phyloP scores from a whole-genome alignment of 2,797 vertebrate genomes.

The Sebastes umbrosus region DNA sequence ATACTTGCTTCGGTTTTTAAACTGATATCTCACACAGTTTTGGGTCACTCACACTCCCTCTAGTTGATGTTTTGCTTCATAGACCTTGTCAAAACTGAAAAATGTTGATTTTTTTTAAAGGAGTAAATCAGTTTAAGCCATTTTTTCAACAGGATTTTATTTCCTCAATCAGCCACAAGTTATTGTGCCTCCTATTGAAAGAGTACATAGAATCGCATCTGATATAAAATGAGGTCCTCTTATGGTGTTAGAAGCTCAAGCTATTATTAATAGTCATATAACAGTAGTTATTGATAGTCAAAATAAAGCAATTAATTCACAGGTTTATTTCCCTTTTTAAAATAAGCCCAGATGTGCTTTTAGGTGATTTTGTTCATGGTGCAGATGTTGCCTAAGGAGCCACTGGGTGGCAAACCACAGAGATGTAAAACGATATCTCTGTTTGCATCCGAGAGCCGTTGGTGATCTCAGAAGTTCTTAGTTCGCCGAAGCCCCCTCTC shows the following conservation, averaged over 20 bases:
- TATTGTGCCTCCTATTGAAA: neutral
- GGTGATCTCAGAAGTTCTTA: slow-evolving; percentile 7
- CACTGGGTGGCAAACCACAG: slow-evolving; percentile 16
- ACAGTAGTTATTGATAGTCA: neutral
- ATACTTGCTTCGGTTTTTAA: neutral
- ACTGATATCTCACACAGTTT: neutral
- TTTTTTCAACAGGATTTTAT: neutral
- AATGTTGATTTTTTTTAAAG: neutral
- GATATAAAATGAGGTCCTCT: neutral
- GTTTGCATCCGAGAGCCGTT: slow-evolving; percentile 10
- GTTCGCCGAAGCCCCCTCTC: slow-evolving; percentile 1
- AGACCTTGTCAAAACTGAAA: neutral
- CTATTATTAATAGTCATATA: too few species aligned
- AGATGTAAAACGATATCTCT: slow-evolving; percentile 19
- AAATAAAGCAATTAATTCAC: neutral
- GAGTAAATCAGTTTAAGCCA: neutral
- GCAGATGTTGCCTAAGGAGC: slow-evolving; percentile 15
- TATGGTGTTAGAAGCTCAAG: neutral
- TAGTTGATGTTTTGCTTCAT: neutral
- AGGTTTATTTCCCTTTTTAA: neutral
- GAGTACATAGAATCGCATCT: neutral
- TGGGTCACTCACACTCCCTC: neutral
- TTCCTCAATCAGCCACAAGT: neutral
- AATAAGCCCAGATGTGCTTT: neutral
- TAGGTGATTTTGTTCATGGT: neutral